Percentiles rank a stretch among this genome's conserved stretches.
phyloP scores from a whole-genome alignment of 2,113 vertebrate species.

The Euleptes europaea region DNA sequence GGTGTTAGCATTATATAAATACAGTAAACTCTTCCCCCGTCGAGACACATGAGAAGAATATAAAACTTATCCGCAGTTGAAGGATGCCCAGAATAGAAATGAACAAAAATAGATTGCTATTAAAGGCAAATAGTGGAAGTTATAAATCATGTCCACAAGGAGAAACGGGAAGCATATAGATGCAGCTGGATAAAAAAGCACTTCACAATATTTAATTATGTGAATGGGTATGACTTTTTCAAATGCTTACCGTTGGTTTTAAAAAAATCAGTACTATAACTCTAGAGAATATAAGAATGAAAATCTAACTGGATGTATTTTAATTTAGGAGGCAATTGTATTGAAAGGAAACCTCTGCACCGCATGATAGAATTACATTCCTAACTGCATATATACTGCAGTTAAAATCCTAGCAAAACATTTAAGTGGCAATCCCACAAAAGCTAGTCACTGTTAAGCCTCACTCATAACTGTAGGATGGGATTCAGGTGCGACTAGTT shows the following conservation, averaged over 20 bases:
- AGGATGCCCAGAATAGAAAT: slow-evolving; percentile 2
- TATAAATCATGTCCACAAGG: neutral
- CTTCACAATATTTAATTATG: neutral
- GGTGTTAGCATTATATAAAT: neutral
- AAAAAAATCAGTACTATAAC: neutral
- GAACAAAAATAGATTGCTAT: neutral
- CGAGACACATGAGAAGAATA: neutral
- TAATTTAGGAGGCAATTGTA: neutral
- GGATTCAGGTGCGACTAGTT: too few relatives aligned
- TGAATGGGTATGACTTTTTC: neutral
- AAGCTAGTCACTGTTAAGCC: too few relatives aligned
- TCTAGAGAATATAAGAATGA: neutral
- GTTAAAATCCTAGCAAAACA: neutral
- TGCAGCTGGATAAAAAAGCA: neutral
- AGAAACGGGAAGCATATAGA: neutral
- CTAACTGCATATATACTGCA: neutral
- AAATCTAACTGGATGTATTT: neutral
- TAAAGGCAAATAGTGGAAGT: neutral
- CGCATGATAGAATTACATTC: neutral
- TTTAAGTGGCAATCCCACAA: too few relatives aligned
- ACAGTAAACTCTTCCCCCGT: neutral
- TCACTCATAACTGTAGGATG: too few relatives aligned
- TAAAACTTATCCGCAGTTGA: neutral
- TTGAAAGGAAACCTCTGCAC: neutral
- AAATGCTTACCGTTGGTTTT: neutral